phyloP scores from a whole-genome alignment of 2,888 invertebrate species.

The Thecocarcelia acutangulata region DNA sequence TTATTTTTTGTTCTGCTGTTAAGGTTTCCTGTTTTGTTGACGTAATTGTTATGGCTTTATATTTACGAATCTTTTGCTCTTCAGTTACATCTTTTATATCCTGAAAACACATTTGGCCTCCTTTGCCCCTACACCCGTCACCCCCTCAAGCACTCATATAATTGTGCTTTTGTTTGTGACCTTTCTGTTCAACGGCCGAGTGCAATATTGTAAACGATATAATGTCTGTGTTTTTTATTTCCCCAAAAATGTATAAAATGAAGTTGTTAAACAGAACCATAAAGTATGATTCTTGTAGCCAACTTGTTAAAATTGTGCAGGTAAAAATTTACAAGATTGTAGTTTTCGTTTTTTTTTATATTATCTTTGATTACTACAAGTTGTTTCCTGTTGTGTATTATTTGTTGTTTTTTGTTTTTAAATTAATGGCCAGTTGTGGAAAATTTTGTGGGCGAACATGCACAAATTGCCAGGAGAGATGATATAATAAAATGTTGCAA shows the following conservation, averaged over 20 bases:
- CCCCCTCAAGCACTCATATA: not conserved
- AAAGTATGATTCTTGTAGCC: slow-evolving; percentile 23
- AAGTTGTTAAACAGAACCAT: slow-evolving; percentile 41
- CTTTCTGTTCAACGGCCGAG: not conserved
- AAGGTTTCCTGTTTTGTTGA: too few relatives aligned
- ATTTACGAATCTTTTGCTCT: not conserved
- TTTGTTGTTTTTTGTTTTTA: slow-evolving; percentile 9
- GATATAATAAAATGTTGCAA: too few relatives aligned
- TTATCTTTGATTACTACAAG: too few relatives aligned
- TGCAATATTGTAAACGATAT: slow-evolving; percentile 3
- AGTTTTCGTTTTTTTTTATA: not conserved
- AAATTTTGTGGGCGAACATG: not conserved
- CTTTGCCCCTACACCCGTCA: not conserved
- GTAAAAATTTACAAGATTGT: slow-evolving; percentile 21
- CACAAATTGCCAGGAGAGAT: too few relatives aligned
- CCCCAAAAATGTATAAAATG: slow-evolving; percentile 3
- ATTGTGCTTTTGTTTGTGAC: slow-evolving; percentile 18
- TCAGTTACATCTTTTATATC: not conserved
- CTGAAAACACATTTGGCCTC: not conserved
- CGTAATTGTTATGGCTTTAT: not conserved
- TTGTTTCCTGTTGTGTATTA: too few relatives aligned
- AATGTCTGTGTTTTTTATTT: slow-evolving; percentile 3
- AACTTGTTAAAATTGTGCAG: slow-evolving; percentile 31
- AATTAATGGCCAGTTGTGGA: slow-evolving; percentile 1
- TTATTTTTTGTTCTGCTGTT: too few relatives aligned